phyloP scores from a whole-genome alignment of 2,888 invertebrate species.

The Catonia carolina region DNA sequence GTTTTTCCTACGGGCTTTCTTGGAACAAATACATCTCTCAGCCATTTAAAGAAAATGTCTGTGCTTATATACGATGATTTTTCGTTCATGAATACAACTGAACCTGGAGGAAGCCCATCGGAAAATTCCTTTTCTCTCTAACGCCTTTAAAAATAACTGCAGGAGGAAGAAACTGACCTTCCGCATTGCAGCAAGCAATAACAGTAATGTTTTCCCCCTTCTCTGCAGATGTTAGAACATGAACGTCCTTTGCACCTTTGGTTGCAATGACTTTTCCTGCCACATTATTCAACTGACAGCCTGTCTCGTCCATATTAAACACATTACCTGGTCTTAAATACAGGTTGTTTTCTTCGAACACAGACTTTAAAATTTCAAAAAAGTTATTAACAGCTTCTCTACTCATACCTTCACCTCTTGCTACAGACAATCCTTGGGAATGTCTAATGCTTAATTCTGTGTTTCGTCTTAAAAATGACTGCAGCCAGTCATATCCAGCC shows the following conservation, averaged over 20 bases:
- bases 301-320: too few species aligned
- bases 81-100: background rate
- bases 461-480: too few species aligned
- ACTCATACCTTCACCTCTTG: background rate
- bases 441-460: background rate
- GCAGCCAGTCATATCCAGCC: slow-evolving; percentile 16
- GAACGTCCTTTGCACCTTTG: background rate
- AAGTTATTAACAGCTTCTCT: background rate
- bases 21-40: slow-evolving; percentile 12
- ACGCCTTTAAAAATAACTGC: too few species aligned
- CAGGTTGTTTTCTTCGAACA: background rate
- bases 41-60: slow-evolving; percentile 16
- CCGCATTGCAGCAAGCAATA: too few species aligned
- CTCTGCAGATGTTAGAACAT: background rate
- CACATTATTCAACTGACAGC: background rate
- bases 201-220: background rate
- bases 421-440: background rate
- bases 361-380: background rate
- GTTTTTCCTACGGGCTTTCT: slow-evolving; percentile 5
- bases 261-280: background rate
- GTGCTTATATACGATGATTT: slow-evolving; percentile 11
- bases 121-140: slow-evolving; percentile 9
- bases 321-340: background rate
- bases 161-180: slow-evolving; percentile 7
- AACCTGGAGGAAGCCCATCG: slow-evolving; percentile 16